Conservation (phyloP, 1,140 invertebrate species). For the Calephelis virginiensis region DNA sequence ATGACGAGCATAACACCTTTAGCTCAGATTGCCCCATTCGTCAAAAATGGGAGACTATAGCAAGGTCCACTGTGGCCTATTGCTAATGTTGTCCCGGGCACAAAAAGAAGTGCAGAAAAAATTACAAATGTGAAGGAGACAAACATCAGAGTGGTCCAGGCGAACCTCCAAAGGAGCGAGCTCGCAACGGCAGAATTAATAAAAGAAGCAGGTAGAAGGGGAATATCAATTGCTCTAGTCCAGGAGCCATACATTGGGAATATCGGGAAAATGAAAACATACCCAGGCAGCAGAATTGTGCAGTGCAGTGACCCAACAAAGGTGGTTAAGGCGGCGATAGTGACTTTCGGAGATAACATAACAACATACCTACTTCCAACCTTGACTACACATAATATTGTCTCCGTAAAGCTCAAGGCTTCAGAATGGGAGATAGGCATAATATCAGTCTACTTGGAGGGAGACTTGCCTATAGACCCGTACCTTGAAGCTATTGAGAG, state of each 20-base stretch:
- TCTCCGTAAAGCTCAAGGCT: not conserved
- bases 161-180: constrained; percentile 4
- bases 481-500: not conserved
- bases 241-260: constrained; percentile 2
- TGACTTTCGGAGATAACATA: not conserved
- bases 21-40: not conserved
- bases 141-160: constrained; percentile 1
- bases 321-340: not conserved
- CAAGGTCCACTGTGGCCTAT: not conserved
- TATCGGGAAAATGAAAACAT: not conserved
- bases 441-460: constrained; percentile 38
- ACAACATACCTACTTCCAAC: not conserved
- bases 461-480: constrained; percentile 22
- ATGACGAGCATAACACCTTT: not conserved
- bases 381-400: constrained; percentile 4
- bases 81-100: constrained; percentile 8
- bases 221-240: not conserved
- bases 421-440: constrained; percentile 23
- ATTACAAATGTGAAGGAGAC: no score
- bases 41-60: constrained; percentile 7
- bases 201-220: constrained; percentile 1
- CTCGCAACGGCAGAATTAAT: constrained; percentile 2
- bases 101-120: not conserved
- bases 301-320: not conserved
- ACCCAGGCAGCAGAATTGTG: not conserved